Evolutionary conservation across 2,113 vertebrate species (phyloP).

Genomic region (Pomatorhinus ruficollis): DNA sequence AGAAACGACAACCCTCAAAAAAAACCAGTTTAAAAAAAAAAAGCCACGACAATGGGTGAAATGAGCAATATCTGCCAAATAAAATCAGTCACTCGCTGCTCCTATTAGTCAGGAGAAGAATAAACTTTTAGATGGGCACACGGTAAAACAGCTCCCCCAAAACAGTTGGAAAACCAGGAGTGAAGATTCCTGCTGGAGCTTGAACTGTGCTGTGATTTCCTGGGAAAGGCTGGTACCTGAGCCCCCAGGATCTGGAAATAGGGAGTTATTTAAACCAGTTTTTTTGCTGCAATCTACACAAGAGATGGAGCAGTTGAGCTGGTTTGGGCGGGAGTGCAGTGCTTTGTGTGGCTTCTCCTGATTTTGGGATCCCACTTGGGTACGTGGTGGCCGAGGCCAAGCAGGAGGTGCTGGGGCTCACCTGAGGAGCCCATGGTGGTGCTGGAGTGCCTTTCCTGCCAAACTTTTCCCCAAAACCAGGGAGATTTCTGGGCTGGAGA

Average conservation of each 20-base stretch:
- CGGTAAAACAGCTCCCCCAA: background rate
- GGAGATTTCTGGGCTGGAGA: background rate
- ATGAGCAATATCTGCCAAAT: constrained; percentile 51
- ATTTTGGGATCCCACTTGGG: background rate
- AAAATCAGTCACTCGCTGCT: background rate
- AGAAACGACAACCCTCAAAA: background rate
- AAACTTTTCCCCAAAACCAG: background rate
- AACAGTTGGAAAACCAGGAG: background rate
- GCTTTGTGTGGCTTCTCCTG: background rate
- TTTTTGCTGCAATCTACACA: background rate
- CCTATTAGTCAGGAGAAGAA: constrained; percentile 25
- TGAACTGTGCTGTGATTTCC: background rate
- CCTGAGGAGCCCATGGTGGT: background rate
- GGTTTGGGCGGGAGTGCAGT: background rate
- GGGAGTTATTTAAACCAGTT: background rate
- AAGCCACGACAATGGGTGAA: background rate
- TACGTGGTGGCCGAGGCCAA: background rate
- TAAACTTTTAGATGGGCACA: background rate
- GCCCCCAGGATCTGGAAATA: background rate
- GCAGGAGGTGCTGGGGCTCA: background rate
- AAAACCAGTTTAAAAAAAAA: background rate
- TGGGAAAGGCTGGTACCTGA: background rate
- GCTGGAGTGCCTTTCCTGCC: background rate
- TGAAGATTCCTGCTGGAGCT: background rate
- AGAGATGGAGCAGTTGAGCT: background rate